phyloP scores from a whole-genome alignment of 2,113 vertebrate species.

The Nothocercus nigrocapillus region DNA sequence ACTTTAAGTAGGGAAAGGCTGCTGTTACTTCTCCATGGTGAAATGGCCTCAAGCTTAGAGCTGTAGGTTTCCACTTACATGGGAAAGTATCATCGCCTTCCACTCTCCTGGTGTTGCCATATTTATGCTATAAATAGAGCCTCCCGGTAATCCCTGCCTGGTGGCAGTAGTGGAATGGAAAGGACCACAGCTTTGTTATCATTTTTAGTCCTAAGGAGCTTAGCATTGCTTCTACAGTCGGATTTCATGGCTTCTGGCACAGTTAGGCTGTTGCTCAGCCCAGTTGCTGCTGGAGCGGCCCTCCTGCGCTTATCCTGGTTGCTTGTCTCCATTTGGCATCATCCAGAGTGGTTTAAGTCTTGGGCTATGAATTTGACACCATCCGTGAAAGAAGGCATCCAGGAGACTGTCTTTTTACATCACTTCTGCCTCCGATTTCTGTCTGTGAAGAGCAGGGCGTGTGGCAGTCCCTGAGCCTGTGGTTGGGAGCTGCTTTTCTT shows the following conservation, averaged over 20 bases:
- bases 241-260: background rate
- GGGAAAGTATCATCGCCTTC: background rate
- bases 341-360: background rate
- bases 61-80: background rate
- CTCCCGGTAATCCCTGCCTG: background rate
- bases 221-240: background rate
- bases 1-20: background rate
- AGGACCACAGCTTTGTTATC: background rate
- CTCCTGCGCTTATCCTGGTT: background rate
- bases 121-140: background rate
- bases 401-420: background rate
- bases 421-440: accelerated
- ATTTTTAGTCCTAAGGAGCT: background rate
- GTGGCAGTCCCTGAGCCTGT: background rate
- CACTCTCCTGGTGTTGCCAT: background rate
- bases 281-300: background rate
- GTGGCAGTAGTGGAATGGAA: background rate
- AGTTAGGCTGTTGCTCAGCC: background rate
- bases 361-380: background rate
- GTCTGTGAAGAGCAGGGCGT: background rate
- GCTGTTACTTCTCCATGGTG: background rate
- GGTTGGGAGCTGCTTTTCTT: background rate
- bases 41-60: background rate
- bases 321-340: accelerated
- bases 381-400: background rate